Base-by-base conservation (phyloP, 2,113 vertebrate species). In the Xenus cinereus region DNA sequence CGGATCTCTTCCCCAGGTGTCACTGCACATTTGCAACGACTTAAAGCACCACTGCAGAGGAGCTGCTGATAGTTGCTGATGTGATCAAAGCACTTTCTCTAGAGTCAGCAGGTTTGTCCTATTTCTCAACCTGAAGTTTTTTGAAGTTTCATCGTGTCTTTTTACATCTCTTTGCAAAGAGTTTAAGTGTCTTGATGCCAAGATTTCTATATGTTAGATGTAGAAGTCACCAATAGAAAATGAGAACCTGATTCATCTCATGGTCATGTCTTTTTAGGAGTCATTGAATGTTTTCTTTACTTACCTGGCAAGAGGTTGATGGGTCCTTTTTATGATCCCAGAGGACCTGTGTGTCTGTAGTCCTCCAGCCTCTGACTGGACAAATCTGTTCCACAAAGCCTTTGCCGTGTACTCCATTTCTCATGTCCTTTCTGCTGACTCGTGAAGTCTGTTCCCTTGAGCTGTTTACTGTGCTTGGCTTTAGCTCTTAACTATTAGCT, bases 101-200 rank as follows among this genome's bases (percentile, higher is more conserved):
- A 60, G 39, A 96, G 84, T 92, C 90, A 93, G 82, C 95, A 92
- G 43, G 21, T 88, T 84, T 93, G 60, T 43, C 16, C 64, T 81
- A 7, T 93, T 92, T 90, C 73, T 75, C 59, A 94, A 39, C 8
- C 39, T 63, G 33, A 85, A 59, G 50, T 43, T 74, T 92, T 93
- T 7, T 56, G 12, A 85, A 90, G 64, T 46, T 82, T 86, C 72
- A 28, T 53, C 4, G 5, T 35, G 53, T 27, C 41, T 57, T 80
- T 66, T 77, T 48, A 15, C 41, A 32, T 63, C 41, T 89, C 59
- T 45, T 56, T 86, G 68, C 46, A 87, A 94, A 75, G 48, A 75
- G 37, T 63, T 81, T 74, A 90, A 80, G 28, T 7, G 27, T 21
- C 43, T 60, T 13, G 10, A 46, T 71, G 37, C 20, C 63, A 92